Base-by-base conservation (phyloP, 2,888 invertebrate species). In the Muschampia plurimacula region DNA sequence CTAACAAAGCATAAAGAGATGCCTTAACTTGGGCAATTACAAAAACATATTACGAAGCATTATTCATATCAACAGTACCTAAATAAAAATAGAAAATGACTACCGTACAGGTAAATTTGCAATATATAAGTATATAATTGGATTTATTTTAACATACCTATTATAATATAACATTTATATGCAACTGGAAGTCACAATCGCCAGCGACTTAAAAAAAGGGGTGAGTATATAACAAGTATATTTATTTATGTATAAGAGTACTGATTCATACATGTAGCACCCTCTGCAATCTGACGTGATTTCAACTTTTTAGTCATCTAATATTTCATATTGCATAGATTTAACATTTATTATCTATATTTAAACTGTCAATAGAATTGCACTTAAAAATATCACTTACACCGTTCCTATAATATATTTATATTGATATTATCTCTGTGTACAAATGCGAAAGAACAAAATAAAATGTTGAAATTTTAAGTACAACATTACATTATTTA, bases 371-470 rank as follows among this genome's bases (percentile, higher is more conserved):
- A 72, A 73, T 68, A 71, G 81, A 83, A 84, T 84, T 84, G 83
- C 83, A 83, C 84, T 84, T 84, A 84, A 64, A 81, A 75, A 78
- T 82, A 84, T 83, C 82, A 83, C 82, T 83, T 81, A 82, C 70
- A 65, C 65, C 5, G 28, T 12, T 36, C 22, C 70, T 71, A 71
- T 59, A 36, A 64, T 64, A 64, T 63, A 52, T 52, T 52, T 62
- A 69, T 32, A 39, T 41, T 32, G 32, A 32, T 32, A 32, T 0
- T 2, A 3, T 62, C 70, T 70, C 57, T 64, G 32, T 52, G 59
- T 59, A 41, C 66, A 65, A 65, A 71, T 60, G 70, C 70, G 65
- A 59, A 59, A 71, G 36, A 66, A 67, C 59, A 13, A 59, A 57
- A 67, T 41, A 10, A 64, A 59, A 6, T 8, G 46, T 22, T 65